Percentiles rank a stretch among this genome's conserved stretches.
Evolutionary conservation across 1,140 invertebrate genomes (phyloP).

Genomic region (Lutraria rhynchaena): DNA sequence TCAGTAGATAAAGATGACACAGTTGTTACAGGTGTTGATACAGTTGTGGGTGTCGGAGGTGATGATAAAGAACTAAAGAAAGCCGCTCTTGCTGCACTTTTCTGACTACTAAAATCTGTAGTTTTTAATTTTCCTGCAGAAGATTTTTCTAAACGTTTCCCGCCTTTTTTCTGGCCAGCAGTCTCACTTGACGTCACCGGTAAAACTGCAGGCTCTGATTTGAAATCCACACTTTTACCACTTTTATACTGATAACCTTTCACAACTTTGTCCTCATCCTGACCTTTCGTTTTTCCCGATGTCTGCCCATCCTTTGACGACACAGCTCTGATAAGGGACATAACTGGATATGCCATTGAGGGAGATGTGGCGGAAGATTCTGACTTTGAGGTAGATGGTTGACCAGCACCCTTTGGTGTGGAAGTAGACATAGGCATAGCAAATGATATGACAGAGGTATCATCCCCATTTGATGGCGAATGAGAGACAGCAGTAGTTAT

Average conservation of each 20-base stretch:
- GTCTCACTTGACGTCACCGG: slow-evolving; percentile 41
- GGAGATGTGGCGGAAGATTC: slow-evolving; percentile 42
- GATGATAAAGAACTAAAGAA: slow-evolving; percentile 70
- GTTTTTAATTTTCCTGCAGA: slow-evolving; percentile 18
- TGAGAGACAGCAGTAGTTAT: slow-evolving; percentile 27
- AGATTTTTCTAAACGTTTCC: slow-evolving; percentile 17
- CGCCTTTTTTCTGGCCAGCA: slow-evolving; percentile 17
- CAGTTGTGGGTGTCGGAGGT: slow-evolving; percentile 57
- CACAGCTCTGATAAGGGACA: slow-evolving; percentile 52
- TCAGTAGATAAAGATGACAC: slow-evolving; percentile 29
- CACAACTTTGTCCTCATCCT: background rate
- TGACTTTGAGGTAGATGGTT: slow-evolving; percentile 47
- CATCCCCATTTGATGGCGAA: slow-evolving; percentile 4
- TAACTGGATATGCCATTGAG: slow-evolving; percentile 43
- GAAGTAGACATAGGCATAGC: slow-evolving; percentile 57
- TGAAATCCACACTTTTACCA: slow-evolving; percentile 43
- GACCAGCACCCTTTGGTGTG: slow-evolving; percentile 55
- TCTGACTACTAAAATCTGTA: slow-evolving; percentile 53
- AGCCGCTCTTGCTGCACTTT: slow-evolving; percentile 64
- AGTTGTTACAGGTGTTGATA: slow-evolving; percentile 45
- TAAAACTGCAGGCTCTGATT: slow-evolving; percentile 37
- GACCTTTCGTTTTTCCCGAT: background rate
- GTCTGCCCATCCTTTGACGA: slow-evolving; percentile 7
- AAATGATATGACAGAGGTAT: slow-evolving; percentile 51
- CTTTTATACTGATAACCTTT: slow-evolving; percentile 5